Evolutionary conservation across 1,140 invertebrate genomes (phyloP), one percentile per base, ranked within the genome.

Genomic region (Temnothorax longispinosus): DNA sequence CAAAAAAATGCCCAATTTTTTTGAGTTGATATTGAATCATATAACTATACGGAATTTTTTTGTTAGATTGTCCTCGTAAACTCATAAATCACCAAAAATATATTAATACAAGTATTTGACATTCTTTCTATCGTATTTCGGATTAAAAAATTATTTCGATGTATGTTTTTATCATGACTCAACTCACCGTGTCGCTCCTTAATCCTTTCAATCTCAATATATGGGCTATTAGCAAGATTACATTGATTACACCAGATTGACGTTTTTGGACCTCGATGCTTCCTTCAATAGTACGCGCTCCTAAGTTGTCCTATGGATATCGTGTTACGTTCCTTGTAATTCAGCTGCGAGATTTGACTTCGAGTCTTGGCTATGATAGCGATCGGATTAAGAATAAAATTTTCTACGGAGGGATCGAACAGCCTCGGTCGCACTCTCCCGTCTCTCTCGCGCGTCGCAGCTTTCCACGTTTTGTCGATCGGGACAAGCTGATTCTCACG

Each of bases 81-180:
- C 5, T 52, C 15, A n/a, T 11, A 38, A 4, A 80, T 54, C 56
- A 21, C 7, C 13, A 50, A 1, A 69, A n/a, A n/a, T n/a, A n/a
- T n/a, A 69, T 56, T 21, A 32, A 41, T 18, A 54, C 1, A 67
- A 54, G 21, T 44, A 71, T 44, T 32, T 69, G 6, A 41, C 2
- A 52, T 32, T 38, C 10, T 62, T 47, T 35, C n/a, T 32, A 44
- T 69, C 8, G 3, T 72, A 35, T 47, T 58, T 32, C 5, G 38
- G 44, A 72, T 47, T 21, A 32, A 82, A 82, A 82, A 72, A 82
- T 58, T n/a, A 71, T 44, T 35, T 72, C 52, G 38, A 72, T 15
- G 27, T 47, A 58, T 11, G 18, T 11, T 35, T 81, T 44, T 56
- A n/a, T 4, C 47, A 2, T 60, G 10, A 62, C 27, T 67, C 67